Evolutionary conservation across 2,888 invertebrate genomes (phyloP).

Genomic region (Drosophila eohydei): DNA sequence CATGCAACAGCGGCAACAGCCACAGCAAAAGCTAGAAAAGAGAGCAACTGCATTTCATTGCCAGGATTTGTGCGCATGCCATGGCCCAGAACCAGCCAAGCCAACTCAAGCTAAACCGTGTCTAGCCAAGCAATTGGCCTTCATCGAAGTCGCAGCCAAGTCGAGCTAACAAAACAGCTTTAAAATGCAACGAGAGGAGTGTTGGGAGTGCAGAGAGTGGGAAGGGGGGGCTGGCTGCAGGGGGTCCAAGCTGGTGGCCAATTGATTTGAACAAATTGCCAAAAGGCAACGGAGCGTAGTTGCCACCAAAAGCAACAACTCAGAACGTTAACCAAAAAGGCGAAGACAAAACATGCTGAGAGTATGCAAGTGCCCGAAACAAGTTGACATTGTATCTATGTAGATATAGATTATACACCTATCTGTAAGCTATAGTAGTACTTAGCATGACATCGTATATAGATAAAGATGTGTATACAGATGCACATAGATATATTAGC

Average conservation of each 20-base stretch:
- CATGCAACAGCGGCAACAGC: constrained; percentile 1
- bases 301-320: constrained; percentile 7
- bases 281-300: constrained; percentile 53
- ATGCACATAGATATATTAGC: too few species aligned
- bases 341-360: not conserved
- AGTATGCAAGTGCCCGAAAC: not conserved
- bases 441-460: too few species aligned
- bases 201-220: not conserved
- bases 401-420: not conserved
- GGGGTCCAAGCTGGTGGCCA: not conserved
- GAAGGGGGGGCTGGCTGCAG: too few species aligned
- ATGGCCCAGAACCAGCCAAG: constrained; percentile 49
- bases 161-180: constrained; percentile 36
- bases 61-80: constrained; percentile 51
- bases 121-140: constrained; percentile 29
- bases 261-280: constrained; percentile 47
- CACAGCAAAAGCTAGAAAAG: not conserved
- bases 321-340: constrained; percentile 21
- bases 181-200: constrained; percentile 12
- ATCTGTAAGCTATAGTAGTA: too few species aligned
- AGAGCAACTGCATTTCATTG: constrained; percentile 42
- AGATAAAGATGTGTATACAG: too few species aligned
- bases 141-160: constrained; percentile 20
- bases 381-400: not conserved
- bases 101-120: constrained; percentile 27